These are phyloP conservation scores for Parapsyche elsis DNA, from an alignment of 1,140 invertebrate genomes.

Conservation along the genomic window DNA sequence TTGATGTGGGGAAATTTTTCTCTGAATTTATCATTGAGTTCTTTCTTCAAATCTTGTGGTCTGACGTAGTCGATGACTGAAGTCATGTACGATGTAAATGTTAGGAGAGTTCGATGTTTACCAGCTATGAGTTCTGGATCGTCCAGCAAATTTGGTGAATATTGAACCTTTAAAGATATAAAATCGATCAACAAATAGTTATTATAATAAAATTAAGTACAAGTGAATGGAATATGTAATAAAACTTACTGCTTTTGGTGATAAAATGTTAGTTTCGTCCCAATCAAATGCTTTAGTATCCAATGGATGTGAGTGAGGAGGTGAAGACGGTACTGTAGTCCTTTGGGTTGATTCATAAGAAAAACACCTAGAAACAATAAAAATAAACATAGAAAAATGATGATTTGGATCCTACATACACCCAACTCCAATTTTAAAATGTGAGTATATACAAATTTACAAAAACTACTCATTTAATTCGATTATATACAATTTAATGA, in stretches of 20 bases:
- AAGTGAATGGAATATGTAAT: neutral
- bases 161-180: conserved; percentile 66
- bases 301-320: conserved; percentile 72
- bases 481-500: too few relatives aligned
- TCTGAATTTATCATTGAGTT: conserved; percentile 96
- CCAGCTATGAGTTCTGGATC: conserved; percentile 96
- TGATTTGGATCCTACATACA: too few relatives aligned
- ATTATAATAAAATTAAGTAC: neutral
- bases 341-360: conserved; percentile 79
- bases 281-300: conserved; percentile 70
- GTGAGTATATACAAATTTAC: too few relatives aligned
- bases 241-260: conserved; percentile 57
- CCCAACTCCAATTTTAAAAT: too few relatives aligned
- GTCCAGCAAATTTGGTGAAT: conserved; percentile 90
- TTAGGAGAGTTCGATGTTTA: conserved; percentile 93
- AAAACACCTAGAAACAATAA: conserved; percentile 73
- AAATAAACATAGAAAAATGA: too few relatives aligned
- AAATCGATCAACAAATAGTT: neutral
- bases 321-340: conserved; percentile 67
- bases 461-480: too few relatives aligned
- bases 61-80: conserved; percentile 97
- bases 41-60: conserved; percentile 96
- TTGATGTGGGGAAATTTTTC: conserved; percentile 96
- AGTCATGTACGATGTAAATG: conserved; percentile 95
- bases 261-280: conserved; percentile 62